Evolutionary conservation across 2,888 invertebrate genomes (phyloP).

Genomic region (Heteropelma amictum): DNA sequence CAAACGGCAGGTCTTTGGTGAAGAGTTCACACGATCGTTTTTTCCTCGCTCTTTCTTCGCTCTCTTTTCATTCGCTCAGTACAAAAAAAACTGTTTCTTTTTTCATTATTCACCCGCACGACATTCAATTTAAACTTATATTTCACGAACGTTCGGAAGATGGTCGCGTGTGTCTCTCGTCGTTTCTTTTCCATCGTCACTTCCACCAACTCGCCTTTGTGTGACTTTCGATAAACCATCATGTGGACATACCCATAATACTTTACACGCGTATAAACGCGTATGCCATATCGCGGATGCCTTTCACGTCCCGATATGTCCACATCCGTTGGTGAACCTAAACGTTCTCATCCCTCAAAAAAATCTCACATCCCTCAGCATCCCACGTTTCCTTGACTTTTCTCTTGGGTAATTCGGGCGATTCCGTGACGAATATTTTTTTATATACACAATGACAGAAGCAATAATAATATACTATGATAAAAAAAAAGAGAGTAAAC

Average conservation of each 20-base stretch:
- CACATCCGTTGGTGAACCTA: constrained; percentile 58
- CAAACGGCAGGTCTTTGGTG: neutral
- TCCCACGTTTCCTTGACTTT: neutral
- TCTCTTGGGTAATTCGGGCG: no score
- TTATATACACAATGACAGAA: no score
- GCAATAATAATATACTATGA: no score
- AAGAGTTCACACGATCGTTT: constrained; percentile 46
- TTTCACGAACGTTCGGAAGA: constrained; percentile 28
- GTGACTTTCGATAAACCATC: constrained; percentile 59
- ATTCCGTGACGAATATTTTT: no score
- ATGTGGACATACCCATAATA: constrained; percentile 31
- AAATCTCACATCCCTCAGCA: neutral
- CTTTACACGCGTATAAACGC: neutral
- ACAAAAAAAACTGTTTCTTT: constrained; percentile 25
- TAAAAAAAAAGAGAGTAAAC: no score
- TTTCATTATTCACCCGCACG: constrained; percentile 21
- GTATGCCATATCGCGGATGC: constrained; percentile 23
- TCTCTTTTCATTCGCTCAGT: constrained; percentile 46
- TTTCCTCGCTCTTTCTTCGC: constrained; percentile 8
- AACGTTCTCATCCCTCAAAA: constrained; percentile 28
- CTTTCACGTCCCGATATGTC: constrained; percentile 56
- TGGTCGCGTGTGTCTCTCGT: constrained; percentile 56
- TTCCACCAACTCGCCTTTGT: constrained; percentile 51
- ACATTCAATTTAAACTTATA: neutral
- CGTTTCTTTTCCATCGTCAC: constrained; percentile 2